Conservation (phyloP, 2,113 vertebrate species). For the Tringa solitaria region DNA sequence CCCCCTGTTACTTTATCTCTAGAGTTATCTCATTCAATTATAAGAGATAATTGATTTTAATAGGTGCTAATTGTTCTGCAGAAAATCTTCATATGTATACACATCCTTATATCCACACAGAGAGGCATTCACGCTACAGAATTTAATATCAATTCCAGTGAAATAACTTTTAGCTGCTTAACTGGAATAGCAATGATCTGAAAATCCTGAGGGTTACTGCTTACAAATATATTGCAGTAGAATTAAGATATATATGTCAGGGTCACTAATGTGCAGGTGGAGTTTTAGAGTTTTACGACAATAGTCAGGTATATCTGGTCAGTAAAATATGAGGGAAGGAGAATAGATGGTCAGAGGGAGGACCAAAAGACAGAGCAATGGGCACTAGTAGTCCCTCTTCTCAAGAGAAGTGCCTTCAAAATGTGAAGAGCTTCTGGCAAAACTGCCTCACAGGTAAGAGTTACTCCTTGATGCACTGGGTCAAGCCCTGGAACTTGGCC, state of each 20-base stretch:
- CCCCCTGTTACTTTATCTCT: not conserved
- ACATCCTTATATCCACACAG: not conserved
- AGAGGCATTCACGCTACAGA: not conserved
- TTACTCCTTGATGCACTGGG: not conserved
- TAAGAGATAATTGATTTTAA: slow-evolving; percentile 24
- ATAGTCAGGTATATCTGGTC: not conserved
- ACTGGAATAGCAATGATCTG: not conserved
- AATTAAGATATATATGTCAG: not conserved
- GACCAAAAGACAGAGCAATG: not conserved
- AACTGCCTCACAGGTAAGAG: not conserved
- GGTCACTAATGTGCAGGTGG: not conserved
- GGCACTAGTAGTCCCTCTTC: rapidly evolving
- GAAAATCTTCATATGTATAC: not conserved
- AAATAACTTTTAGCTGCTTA: not conserved
- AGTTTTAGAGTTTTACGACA: not conserved
- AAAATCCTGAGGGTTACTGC: not conserved
- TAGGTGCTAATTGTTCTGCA: slow-evolving; percentile 15
- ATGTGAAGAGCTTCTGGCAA: not conserved
- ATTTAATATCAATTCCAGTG: not conserved
- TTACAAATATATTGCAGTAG: not conserved
- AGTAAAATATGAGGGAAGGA: not conserved
- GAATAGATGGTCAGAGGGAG: not conserved
- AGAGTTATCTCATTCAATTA: not conserved
- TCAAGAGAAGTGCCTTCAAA: not conserved
- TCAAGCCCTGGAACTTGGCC: not conserved